phyloP scores from a whole-genome alignment of 2,888 invertebrate species.

The Cephonodes hylas region DNA sequence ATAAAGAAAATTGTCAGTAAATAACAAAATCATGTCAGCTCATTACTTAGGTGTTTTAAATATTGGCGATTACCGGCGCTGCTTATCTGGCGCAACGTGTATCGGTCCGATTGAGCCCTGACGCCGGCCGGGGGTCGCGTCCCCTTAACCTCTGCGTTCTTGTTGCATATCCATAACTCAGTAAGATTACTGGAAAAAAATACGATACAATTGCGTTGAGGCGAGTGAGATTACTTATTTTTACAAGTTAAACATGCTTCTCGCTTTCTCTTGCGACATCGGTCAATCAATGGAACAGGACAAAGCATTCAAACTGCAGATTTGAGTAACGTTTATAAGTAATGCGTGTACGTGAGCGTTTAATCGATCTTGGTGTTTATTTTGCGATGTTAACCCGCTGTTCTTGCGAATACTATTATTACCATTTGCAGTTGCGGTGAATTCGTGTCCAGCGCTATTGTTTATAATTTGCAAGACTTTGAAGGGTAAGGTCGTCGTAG shows the following conservation, averaged over 20 bases:
- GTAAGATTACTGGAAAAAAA: conserved; percentile 47
- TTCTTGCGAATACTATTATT: background rate
- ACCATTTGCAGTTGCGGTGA: background rate
- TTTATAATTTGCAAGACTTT: background rate
- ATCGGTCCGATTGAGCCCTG: conserved; percentile 25
- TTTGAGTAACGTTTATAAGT: background rate
- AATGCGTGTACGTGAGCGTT: background rate
- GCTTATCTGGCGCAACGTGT: conserved; percentile 11
- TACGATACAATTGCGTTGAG: background rate
- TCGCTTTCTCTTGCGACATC: too few relatives aligned
- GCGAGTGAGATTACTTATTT: too few relatives aligned
- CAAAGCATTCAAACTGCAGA: too few relatives aligned
- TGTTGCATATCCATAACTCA: conserved; percentile 49
- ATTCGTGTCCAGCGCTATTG: background rate
- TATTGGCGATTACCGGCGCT: conserved; percentile 6
- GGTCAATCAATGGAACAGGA: too few relatives aligned
- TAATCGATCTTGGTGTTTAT: background rate
- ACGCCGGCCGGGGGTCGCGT: conserved; percentile 56
- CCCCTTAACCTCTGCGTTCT: conserved; percentile 57
- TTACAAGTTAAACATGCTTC: too few relatives aligned
- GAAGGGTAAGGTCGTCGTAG: background rate
- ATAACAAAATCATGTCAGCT: too few relatives aligned
- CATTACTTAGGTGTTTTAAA: conserved; percentile 3
- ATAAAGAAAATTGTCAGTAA: too few relatives aligned
- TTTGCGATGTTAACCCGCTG: background rate